A percentile compares a stretch with the other conserved stretches of the same genome.
These are phyloP conservation scores for Nymphalis c-album DNA, from an alignment of 2,888 invertebrate genomes.

Conservation along the genomic window DNA sequence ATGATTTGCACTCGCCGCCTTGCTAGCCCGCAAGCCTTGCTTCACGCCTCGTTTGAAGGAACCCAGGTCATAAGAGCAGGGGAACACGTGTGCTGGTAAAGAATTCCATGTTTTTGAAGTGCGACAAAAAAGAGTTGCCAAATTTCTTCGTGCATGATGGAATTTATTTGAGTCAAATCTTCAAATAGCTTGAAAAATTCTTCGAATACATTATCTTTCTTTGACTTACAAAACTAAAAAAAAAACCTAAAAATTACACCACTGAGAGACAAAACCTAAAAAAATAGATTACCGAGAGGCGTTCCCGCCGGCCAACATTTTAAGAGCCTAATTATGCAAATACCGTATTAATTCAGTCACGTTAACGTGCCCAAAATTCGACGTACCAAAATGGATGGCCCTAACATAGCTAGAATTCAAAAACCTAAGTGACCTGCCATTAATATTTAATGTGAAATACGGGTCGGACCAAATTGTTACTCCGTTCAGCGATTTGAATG, in stretches of 20 bases:
- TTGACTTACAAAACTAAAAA: background rate
- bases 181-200: background rate
- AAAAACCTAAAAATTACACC: background rate
- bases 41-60: too few species aligned
- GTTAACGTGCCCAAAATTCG: conserved; percentile 26
- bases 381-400: conserved; percentile 23
- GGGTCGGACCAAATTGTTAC: background rate
- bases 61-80: too few species aligned
- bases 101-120: too few species aligned
- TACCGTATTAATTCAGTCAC: conserved; percentile 35
- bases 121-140: too few species aligned
- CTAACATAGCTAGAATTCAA: conserved; percentile 27
- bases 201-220: background rate
- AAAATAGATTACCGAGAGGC: conserved; percentile 21
- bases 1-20: too few species aligned
- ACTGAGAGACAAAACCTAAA: background rate
- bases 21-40: too few species aligned
- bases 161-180: too few species aligned
- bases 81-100: too few species aligned
- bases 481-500: conserved; percentile 3
- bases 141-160: too few species aligned
- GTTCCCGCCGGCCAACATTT: conserved; percentile 29
- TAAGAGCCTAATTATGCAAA: conserved; percentile 39
- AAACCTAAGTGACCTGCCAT: conserved; percentile 14
- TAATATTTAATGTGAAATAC: conserved; percentile 19